A percentile compares a stretch with the other conserved stretches of the same genome.
These are phyloP conservation scores for Dicycla oo DNA, from an alignment of 2,888 invertebrate species.

Conservation along the genomic window DNA sequence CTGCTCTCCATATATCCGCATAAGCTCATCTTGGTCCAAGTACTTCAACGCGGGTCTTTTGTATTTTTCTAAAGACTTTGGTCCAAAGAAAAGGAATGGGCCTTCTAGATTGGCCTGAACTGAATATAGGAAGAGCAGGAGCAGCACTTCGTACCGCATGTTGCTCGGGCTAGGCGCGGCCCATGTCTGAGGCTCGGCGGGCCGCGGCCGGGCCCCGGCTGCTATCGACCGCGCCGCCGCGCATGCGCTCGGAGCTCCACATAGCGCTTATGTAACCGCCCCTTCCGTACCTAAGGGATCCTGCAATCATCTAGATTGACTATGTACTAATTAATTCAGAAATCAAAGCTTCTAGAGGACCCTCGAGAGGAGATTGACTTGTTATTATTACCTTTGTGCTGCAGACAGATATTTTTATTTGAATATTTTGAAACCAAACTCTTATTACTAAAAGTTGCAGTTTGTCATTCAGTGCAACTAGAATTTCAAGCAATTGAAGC, in stretches of 20 bases:
- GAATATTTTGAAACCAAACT: neutral
- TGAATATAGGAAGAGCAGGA: slow-evolving; percentile 64
- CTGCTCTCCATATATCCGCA: slow-evolving; percentile 90
- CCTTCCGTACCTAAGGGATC: slow-evolving; percentile 35
- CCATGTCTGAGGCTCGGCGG: slow-evolving; percentile 33
- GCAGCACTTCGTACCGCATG: slow-evolving; percentile 54
- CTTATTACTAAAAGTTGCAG: neutral
- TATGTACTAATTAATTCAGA: slow-evolving; percentile 29
- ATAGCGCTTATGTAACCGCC: slow-evolving; percentile 35
- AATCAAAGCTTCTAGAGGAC: slow-evolving; percentile 10
- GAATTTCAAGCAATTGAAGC: neutral
- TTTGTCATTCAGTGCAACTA: neutral
- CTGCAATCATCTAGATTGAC: slow-evolving; percentile 42
- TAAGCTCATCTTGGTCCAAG: slow-evolving; percentile 89
- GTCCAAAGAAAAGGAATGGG: slow-evolving; percentile 91
- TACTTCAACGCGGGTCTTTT: slow-evolving; percentile 88
- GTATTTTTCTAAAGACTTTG: slow-evolving; percentile 85
- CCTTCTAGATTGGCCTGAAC: slow-evolving; percentile 88
- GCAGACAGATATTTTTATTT: neutral
- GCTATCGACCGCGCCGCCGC: slow-evolving; percentile 52
- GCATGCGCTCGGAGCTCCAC: slow-evolving; percentile 43
- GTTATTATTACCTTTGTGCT: neutral
- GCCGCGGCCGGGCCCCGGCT: neutral
- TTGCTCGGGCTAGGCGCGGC: slow-evolving; percentile 39
- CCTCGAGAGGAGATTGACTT: slow-evolving; percentile 12